A percentile compares a stretch with the other conserved stretches of the same genome.
Evolutionary conservation across 2,888 invertebrate genomes (phyloP).

Genomic region (Drosophila lutescens): DNA sequence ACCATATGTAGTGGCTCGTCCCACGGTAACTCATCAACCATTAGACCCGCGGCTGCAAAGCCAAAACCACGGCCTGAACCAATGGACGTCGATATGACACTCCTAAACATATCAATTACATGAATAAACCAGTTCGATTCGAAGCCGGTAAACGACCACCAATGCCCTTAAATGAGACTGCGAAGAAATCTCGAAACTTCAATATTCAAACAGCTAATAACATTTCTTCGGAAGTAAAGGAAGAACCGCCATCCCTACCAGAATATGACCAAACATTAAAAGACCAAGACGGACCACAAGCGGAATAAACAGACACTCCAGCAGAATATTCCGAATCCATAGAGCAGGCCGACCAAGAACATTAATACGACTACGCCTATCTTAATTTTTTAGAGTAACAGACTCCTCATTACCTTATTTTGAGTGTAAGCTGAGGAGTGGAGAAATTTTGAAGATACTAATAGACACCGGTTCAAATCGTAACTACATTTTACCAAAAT

Average conservation of each 20-base stretch:
- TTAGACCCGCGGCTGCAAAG: too few species aligned
- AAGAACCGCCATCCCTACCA: background rate
- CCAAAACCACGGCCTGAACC: too few species aligned
- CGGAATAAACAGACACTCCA: background rate
- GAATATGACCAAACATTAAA: background rate
- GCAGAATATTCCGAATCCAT: background rate
- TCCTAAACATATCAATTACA: too few species aligned
- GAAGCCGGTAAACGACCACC: too few species aligned
- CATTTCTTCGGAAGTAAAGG: background rate
- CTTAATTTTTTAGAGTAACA: constrained; percentile 50
- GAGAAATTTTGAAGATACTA: constrained; percentile 44
- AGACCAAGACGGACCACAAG: too few species aligned
- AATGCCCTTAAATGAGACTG: too few species aligned
- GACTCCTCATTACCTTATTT: constrained; percentile 51
- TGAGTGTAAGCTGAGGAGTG: constrained; percentile 43
- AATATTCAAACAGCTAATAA: too few species aligned
- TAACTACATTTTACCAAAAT: constrained; percentile 45
- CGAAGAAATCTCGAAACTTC: too few species aligned
- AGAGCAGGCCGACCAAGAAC: background rate
- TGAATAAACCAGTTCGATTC: too few species aligned
- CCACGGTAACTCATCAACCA: too few species aligned
- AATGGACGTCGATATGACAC: too few species aligned
- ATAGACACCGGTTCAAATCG: constrained; percentile 49
- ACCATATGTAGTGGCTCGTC: too few species aligned
- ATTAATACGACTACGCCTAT: constrained; percentile 13